These are phyloP conservation scores for Calameuta filiformis DNA, from an alignment of 2,888 invertebrate genomes.

Conservation along the genomic window DNA sequence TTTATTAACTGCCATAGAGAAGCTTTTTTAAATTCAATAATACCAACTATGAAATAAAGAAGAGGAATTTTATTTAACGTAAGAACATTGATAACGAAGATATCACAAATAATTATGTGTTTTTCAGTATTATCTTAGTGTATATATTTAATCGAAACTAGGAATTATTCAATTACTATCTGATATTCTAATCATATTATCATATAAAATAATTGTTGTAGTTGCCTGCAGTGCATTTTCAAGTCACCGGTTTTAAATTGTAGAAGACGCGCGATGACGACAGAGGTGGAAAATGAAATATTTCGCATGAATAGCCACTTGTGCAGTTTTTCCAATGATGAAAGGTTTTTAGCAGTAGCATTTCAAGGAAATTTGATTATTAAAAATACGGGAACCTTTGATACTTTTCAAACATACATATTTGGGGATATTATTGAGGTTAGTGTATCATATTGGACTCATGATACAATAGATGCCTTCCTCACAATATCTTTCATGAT, in stretches of 20 bases:
- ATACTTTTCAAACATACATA: constrained; percentile 41
- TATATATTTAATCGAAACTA: background rate
- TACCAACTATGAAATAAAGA: constrained; percentile 22
- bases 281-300: constrained; percentile 19
- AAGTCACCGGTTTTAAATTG: background rate
- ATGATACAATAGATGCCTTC: background rate
- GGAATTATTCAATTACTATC: background rate
- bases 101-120: background rate
- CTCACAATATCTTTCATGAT: background rate
- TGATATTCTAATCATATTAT: background rate
- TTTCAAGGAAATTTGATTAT: constrained; percentile 50
- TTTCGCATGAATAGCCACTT: constrained; percentile 45
- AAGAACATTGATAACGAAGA: background rate
- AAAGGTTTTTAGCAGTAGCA: constrained; percentile 48
- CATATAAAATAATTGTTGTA: background rate
- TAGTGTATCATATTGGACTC: constrained; percentile 28
- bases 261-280: constrained; percentile 8
- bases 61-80: background rate
- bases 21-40: constrained; percentile 30
- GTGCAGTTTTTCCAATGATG: constrained; percentile 50
- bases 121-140: background rate
- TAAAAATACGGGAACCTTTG: constrained; percentile 40
- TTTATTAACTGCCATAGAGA: background rate
- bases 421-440: constrained; percentile 59
- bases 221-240: background rate